Conservation (phyloP, 2,797 vertebrate species). For the Chelon auratus region DNA sequence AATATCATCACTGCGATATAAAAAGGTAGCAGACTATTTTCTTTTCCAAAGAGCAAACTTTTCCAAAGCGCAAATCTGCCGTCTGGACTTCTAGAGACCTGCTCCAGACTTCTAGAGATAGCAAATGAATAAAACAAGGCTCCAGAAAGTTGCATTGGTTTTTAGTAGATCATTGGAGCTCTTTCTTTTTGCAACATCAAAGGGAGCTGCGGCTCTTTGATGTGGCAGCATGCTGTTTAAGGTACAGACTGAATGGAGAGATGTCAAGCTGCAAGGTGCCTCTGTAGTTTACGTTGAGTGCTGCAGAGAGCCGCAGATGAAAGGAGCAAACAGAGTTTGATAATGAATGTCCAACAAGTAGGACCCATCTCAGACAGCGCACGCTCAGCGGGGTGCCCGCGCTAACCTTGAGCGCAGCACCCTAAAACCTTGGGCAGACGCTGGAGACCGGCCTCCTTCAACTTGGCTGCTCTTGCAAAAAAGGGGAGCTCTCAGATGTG, state of each 20-base stretch:
- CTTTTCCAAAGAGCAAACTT: slow-evolving; percentile 44
- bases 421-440: slow-evolving; percentile 70
- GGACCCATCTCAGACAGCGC: slow-evolving; percentile 84
- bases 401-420: slow-evolving; percentile 83
- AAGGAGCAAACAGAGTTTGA: slow-evolving; percentile 96
- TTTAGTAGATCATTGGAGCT: slow-evolving; percentile 95
- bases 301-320: slow-evolving; percentile 95
- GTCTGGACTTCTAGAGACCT: slow-evolving; percentile 57
- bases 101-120: slow-evolving; percentile 68
- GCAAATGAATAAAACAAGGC: slow-evolving; percentile 82
- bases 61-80: slow-evolving; percentile 39
- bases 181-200: slow-evolving; percentile 98
- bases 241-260: slow-evolving; percentile 99
- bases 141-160: slow-evolving; percentile 91
- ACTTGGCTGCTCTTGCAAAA: slow-evolving; percentile 65
- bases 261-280: slow-evolving; percentile 99
- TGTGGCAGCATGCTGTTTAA: slow-evolving; percentile 98
- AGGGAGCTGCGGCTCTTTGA: slow-evolving; percentile 92
- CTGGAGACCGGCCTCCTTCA: slow-evolving; percentile 74
- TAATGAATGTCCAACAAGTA: slow-evolving; percentile 98
- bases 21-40: background rate
- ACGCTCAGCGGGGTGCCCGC: slow-evolving; percentile 77
- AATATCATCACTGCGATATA: background rate
- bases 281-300: slow-evolving; percentile 98
- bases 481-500: slow-evolving; percentile 64